These are phyloP conservation scores for Meloidogyne chitwoodi DNA, from an alignment of 1,140 invertebrate species.

Conservation along the genomic window DNA sequence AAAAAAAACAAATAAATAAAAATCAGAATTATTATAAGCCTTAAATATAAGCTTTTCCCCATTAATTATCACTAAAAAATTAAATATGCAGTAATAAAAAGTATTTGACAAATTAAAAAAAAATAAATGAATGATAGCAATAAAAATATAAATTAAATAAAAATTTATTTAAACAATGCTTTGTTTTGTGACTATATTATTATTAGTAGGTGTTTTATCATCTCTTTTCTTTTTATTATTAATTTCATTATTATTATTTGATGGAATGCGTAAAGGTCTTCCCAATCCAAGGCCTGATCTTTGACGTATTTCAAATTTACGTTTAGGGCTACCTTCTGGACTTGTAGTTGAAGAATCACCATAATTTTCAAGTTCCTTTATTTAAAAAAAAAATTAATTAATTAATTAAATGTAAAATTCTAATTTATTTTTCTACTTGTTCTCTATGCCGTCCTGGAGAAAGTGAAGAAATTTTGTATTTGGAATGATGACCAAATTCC, in stretches of 20 bases:
- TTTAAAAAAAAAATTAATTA: no score
- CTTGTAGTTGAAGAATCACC: not conserved
- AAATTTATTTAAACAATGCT: not conserved
- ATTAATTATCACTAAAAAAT: no score
- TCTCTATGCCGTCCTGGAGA: slow-evolving; percentile 4
- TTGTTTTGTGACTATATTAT: not conserved
- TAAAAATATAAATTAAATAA: no score
- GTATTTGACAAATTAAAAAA: no score
- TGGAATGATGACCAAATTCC: slow-evolving; percentile 22
- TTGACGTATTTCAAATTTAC: slow-evolving; percentile 23
- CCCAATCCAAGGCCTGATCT: slow-evolving; percentile 18
- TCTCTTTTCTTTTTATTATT: no score
- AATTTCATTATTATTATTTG: not conserved
- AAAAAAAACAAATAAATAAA: no score
- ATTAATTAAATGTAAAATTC: no score
- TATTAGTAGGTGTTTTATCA: no score
- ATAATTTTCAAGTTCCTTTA: not conserved
- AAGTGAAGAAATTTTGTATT: slow-evolving; percentile 25
- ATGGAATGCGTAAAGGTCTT: not conserved
- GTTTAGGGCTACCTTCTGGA: not conserved
- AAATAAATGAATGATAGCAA: no score
- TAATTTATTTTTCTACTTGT: not conserved
- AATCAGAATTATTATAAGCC: no score
- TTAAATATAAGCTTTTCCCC: no score
- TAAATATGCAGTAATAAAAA: no score